Conservation (phyloP, 1,140 invertebrate genomes). For the Drosophila eugracilis region DNA sequence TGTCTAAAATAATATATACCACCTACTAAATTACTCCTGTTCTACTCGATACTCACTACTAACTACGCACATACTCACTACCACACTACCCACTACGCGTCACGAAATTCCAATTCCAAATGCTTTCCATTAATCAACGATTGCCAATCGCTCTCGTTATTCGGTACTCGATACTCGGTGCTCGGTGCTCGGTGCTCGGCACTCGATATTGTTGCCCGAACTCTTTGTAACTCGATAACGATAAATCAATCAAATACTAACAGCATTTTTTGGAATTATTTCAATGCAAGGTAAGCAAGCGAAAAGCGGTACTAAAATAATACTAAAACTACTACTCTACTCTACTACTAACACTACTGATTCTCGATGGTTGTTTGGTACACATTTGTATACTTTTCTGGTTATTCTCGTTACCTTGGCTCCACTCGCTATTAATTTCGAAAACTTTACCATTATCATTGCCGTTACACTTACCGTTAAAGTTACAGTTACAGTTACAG, state of each 20-base stretch:
- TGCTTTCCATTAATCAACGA: slow-evolving; percentile 72
- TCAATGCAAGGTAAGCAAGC: slow-evolving; percentile 97
- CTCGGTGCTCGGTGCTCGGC: no score
- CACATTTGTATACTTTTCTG: slow-evolving; percentile 44
- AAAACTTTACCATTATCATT: slow-evolving; percentile 7
- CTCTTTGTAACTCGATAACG: slow-evolving; percentile 43
- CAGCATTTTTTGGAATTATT: slow-evolving; percentile 99
- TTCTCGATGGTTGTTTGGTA: slow-evolving; percentile 86
- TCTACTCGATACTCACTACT: slow-evolving; percentile 65
- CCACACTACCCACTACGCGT: slow-evolving; percentile 30
- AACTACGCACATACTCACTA: slow-evolving; percentile 32
- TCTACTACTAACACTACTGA: slow-evolving; percentile 67
- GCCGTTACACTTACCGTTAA: slow-evolving; percentile 5
- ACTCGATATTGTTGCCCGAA: slow-evolving; percentile 54
- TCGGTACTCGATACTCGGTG: slow-evolving; percentile 48
- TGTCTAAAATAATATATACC: slow-evolving; percentile 52
- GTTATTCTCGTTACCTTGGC: slow-evolving; percentile 82
- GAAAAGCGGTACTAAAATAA: slow-evolving; percentile 75
- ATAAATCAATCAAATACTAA: slow-evolving; percentile 85
- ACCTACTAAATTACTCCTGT: slow-evolving; percentile 65
- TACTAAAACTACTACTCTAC: slow-evolving; percentile 65
- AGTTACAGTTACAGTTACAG: slow-evolving; percentile 66
- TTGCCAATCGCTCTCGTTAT: slow-evolving; percentile 50
- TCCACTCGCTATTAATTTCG: slow-evolving; percentile 8
- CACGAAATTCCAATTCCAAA: slow-evolving; percentile 67